Percentiles rank a stretch among this genome's conserved stretches.
Conservation (phyloP, 2,888 invertebrate species). For the Erannis defoliaria region DNA sequence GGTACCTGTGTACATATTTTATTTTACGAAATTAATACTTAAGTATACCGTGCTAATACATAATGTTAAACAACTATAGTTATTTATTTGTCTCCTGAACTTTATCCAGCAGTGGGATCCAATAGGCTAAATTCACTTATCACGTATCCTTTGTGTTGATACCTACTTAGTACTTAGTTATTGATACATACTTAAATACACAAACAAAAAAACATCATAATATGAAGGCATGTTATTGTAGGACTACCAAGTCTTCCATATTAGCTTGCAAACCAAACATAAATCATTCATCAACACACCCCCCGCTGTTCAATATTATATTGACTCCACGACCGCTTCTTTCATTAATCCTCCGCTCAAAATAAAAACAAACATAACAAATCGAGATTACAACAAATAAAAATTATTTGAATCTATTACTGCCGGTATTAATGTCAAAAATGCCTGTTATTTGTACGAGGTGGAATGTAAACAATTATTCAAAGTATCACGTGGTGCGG, state of each 20-base stretch:
- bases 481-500: constrained; percentile 67
- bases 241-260: constrained; percentile 56
- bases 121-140: too few relatives aligned
- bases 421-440: constrained; percentile 40
- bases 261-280: constrained; percentile 64
- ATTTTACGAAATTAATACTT: neutral
- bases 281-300: constrained; percentile 68
- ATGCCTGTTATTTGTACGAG: constrained; percentile 42
- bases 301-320: constrained; percentile 69
- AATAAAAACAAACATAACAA: constrained; percentile 55
- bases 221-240: too few relatives aligned
- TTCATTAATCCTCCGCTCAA: constrained; percentile 60
- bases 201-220: too few relatives aligned
- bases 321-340: constrained; percentile 62
- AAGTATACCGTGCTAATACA: too few relatives aligned
- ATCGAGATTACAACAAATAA: constrained; percentile 46
- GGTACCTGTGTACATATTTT: neutral
- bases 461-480: constrained; percentile 58
- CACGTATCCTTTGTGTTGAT: too few relatives aligned
- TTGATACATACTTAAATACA: too few relatives aligned
- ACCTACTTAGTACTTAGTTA: too few relatives aligned
- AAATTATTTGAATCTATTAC: constrained; percentile 46
- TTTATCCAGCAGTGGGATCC: too few relatives aligned
- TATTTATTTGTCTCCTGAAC: too few relatives aligned
- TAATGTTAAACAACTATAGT: too few relatives aligned